Base-by-base conservation (phyloP, 23 tunicate genomes). In the Styela clava region DNA sequence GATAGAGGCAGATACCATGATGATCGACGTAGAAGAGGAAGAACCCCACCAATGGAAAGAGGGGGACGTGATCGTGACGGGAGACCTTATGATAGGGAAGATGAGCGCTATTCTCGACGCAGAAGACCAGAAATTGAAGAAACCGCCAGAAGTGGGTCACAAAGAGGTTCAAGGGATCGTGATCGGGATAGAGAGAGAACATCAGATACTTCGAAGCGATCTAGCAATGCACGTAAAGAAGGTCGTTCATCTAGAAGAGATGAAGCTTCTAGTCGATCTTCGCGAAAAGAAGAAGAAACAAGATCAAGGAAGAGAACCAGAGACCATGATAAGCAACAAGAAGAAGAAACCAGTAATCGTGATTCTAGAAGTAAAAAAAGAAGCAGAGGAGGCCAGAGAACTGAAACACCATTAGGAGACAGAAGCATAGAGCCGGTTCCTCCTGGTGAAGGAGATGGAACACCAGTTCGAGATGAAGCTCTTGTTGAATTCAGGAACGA, bases 401-500 rank as follows among this genome's bases (percentile, higher is more conserved):
- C 81, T 5, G 24, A 52, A 25, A 44, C 64, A 20, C 64, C 81
- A 7, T 70, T 18, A 1, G 82, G 67, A 64, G 44, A 44, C 56
- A 78, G 62, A 26, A 74, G 30, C 7, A 69, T 33, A 22, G 32
- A 82, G 34, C 82, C 82, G 32, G 63, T n/a, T 0, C 63, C 82
- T 27, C 68, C 64, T 36, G 85, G 73, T 2, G 91, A 91, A 20
- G 97, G 91, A 2, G 97, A 91, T 79, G 97, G 85, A 2, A 91
- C 97, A 36, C 97, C 97, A 24, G 97, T 91, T 23, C 85, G 97
- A 1, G 97, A 91, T 61, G 97, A 91, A 61, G 74, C 92, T 0
- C 84, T 87, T 32, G 56, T 79, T 22, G 61, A 63, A 3, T 21
- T 79, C 35, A 64, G 20, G 83, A 25, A 56, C 22, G 69, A 68